A percentile compares a stretch with the other conserved stretches of the same genome.
phyloP scores from a whole-genome alignment of 2,888 invertebrate genomes.

The Dastarcus helophoroides region DNA sequence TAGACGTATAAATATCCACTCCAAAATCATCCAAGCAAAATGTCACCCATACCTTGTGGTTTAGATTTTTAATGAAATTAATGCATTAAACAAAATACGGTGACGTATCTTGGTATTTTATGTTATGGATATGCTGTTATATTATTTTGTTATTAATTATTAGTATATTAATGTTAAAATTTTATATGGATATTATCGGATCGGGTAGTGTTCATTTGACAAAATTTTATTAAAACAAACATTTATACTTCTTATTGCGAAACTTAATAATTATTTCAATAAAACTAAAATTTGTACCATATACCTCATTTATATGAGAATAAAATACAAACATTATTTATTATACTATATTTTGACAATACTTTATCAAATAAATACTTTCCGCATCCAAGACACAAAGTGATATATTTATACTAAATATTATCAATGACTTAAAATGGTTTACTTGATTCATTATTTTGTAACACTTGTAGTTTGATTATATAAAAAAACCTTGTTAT shows the following conservation, averaged over 20 bases:
- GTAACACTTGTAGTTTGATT: background rate
- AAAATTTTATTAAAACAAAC: conserved; percentile 1
- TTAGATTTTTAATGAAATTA: background rate
- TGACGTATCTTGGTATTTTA: conserved; percentile 7
- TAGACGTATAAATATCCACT: conserved; percentile 15
- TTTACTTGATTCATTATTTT: conserved; percentile 8
- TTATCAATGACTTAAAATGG: too few relatives aligned
- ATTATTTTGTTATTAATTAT: conserved; percentile 21
- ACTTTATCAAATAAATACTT: conserved; percentile 22
- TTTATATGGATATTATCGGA: conserved; percentile 35
- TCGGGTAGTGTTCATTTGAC: conserved; percentile 28
- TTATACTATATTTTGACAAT: conserved; percentile 6
- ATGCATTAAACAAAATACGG: background rate
- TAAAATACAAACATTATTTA: too few relatives aligned
- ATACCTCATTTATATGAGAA: too few relatives aligned
- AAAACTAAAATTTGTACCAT: too few relatives aligned
- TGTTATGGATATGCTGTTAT: conserved; percentile 26
- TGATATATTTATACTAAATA: conserved; percentile 33
- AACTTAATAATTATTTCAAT: too few relatives aligned
- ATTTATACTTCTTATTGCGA: too few relatives aligned
- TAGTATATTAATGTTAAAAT: conserved; percentile 34
- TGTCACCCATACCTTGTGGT: conserved; percentile 30
- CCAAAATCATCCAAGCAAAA: conserved; percentile 22
- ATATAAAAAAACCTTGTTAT: too few relatives aligned
- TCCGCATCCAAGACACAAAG: conserved; percentile 30